Evolutionary conservation across 2,113 vertebrate genomes (phyloP), one percentile per base, ranked within the genome.

Genomic region (Siphamia tubifer): DNA sequence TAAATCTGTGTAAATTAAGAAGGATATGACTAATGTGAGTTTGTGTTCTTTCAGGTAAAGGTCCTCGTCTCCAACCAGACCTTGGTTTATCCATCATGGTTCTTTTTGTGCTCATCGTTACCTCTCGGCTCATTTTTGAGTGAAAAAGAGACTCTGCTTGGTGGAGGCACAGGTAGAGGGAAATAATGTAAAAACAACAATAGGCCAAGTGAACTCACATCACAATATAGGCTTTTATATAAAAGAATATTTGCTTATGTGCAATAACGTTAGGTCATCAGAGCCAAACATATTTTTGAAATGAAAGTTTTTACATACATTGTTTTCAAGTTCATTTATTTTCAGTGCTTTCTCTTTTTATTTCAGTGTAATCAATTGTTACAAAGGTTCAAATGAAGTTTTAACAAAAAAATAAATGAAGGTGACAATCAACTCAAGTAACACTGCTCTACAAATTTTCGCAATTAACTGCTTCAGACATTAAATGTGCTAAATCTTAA

Each of bases 81-180:
- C 2, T 9, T 0, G 25, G 74, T 40, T 19, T 81, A 17, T 70
- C 72, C 35, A 25, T 79, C 43, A 51, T 87, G 0, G 8, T 73
- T 24, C 23, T 85, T 45, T 38, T 85, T 0, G 5, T n/a, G 2
- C 32, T 87, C 40, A 40, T 86, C 54, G 2, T 77, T 32, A 21
- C 56, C 1, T 68, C 78, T 40, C 79, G 65, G 60, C 49, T 74
- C 13, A 2, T 45, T 4, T 0, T 55, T 1, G 25, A 47, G 4
- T 86, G 35, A 85, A 39, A 24, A 49, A 28, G n/a, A 28, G 17
- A 15, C 12, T n/a, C n/a, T n/a, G n/a, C n/a, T n/a, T n/a, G n/a
- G n/a, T n/a, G n/a, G n/a, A n/a, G n/a, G 56, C 25, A 34, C 12
- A 53, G 19, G 47, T 2, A 39, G 23, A 57, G 38, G 16, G 3